phyloP scores from a whole-genome alignment of 2,888 invertebrate genomes.

The Rhagophthalmus giganteus region DNA sequence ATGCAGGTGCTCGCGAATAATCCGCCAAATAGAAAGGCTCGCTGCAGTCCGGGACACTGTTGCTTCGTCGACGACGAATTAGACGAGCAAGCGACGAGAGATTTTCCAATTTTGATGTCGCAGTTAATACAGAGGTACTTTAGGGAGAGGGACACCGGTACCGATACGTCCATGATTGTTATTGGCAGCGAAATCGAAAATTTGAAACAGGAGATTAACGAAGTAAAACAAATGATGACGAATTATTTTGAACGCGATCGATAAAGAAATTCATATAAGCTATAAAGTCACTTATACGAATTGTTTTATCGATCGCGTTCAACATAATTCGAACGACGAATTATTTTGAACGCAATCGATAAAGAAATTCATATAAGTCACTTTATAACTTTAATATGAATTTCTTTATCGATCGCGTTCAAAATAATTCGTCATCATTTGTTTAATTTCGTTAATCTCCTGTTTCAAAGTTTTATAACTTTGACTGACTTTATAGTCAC shows the following conservation, averaged over 20 bases:
- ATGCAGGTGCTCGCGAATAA: constrained; percentile 52
- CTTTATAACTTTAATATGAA: too few species aligned
- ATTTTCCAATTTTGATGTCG: constrained; percentile 63
- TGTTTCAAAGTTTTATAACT: constrained; percentile 55
- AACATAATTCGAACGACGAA: too few species aligned
- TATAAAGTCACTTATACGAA: too few species aligned
- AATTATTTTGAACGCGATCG: constrained; percentile 39
- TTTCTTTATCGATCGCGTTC: too few species aligned
- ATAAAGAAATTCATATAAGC: too few species aligned
- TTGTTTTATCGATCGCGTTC: too few species aligned
- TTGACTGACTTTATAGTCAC: too few species aligned
- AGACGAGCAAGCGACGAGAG: constrained; percentile 51
- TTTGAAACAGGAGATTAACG: constrained; percentile 57
- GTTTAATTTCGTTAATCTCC: constrained; percentile 55
- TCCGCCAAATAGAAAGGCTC: constrained; percentile 51
- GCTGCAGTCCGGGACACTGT: constrained; percentile 54
- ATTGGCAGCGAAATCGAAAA: constrained; percentile 54
- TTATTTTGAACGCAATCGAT: constrained; percentile 34
- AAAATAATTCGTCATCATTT: too few species aligned
- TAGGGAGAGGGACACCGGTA: constrained; percentile 55
- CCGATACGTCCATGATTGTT: constrained; percentile 41
- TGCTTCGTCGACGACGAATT: constrained; percentile 53
- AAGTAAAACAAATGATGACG: constrained; percentile 47
- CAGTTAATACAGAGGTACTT: constrained; percentile 66
- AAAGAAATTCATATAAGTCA: too few species aligned